Percentiles rank a stretch among this genome's conserved stretches.
phyloP scores from a whole-genome alignment of 1,140 invertebrate species.

The Metopolophium dirhodum region DNA sequence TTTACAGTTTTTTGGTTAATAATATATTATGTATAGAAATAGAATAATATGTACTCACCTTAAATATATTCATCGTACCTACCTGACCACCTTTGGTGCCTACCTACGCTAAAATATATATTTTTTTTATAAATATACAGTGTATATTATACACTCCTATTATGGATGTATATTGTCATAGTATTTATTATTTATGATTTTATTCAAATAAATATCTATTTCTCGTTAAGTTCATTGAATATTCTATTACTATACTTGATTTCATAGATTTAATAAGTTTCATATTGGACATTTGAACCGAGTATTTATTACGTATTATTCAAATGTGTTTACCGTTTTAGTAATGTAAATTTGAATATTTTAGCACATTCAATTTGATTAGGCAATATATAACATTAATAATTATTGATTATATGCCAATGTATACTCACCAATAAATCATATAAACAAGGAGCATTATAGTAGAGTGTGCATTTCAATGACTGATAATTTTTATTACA shows the following conservation, averaged over 20 bases:
- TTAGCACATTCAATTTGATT: constrained; percentile 2
- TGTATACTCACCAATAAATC: not conserved
- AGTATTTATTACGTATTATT: not conserved
- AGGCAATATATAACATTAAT: constrained; percentile 9
- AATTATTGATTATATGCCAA: constrained; percentile 13
- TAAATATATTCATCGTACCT: not conserved
- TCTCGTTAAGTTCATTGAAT: not conserved
- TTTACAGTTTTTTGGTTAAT: not conserved
- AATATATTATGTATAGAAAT: not conserved
- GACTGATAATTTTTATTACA: constrained; percentile 11
- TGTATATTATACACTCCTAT: not conserved
- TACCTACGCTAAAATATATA: not conserved
- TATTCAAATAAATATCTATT: not conserved
- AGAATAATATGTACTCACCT: not conserved
- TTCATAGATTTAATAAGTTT: not conserved
- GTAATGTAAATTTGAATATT: constrained; percentile 7
- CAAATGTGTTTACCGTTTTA: constrained; percentile 1
- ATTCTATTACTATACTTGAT: not conserved
- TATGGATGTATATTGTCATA: not conserved
- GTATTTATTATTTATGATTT: not conserved
- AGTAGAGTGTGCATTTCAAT: not conserved
- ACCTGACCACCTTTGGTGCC: not conserved
- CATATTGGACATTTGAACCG: not conserved
- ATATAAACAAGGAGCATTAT: constrained; percentile 5
- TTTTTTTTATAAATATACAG: not conserved